A percentile compares a stretch with the other conserved stretches of the same genome.
Conservation (phyloP, 2,797 vertebrate genomes). For the Hipposideros larvatus region DNA sequence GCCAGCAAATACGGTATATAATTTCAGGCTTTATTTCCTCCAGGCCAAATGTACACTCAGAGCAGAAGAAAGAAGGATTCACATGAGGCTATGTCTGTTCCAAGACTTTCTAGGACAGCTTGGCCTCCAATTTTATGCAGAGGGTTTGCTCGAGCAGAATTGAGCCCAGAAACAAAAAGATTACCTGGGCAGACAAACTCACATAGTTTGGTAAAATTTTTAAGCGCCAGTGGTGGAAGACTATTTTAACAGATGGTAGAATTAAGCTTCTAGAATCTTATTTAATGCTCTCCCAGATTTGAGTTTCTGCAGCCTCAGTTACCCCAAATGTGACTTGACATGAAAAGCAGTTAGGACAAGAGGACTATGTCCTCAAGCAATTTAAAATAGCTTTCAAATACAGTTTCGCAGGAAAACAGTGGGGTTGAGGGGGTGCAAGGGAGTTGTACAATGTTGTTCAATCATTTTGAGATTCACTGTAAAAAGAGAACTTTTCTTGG, state of each 20-base stretch:
- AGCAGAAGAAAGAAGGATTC: not conserved
- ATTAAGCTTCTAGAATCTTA: not conserved
- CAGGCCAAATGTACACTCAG: not conserved
- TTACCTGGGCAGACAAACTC: not conserved
- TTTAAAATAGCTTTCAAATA: constrained; percentile 48
- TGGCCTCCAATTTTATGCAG: not conserved
- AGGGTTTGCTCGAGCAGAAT: not conserved
- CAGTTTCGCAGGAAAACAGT: not conserved
- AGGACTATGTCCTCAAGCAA: not conserved
- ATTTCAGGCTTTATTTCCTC: constrained; percentile 24
- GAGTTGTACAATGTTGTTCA: not conserved
- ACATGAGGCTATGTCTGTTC: not conserved
- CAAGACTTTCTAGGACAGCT: not conserved
- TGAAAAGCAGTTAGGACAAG: not conserved
- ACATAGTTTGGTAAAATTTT: not conserved
- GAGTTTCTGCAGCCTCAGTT: not conserved
- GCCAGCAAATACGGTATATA: no score
- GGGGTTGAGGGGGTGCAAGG: fast-evolving
- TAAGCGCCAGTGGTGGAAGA: not conserved
- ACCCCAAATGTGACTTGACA: not conserved
- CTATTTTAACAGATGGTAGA: not conserved
- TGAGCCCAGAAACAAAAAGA: not conserved
- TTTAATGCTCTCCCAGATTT: not conserved
- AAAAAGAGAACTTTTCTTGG: not conserved
- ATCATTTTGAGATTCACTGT: constrained; percentile 10